Conservation (phyloP, 2,797 vertebrate genomes). For the Phylloscopus collybita region DNA sequence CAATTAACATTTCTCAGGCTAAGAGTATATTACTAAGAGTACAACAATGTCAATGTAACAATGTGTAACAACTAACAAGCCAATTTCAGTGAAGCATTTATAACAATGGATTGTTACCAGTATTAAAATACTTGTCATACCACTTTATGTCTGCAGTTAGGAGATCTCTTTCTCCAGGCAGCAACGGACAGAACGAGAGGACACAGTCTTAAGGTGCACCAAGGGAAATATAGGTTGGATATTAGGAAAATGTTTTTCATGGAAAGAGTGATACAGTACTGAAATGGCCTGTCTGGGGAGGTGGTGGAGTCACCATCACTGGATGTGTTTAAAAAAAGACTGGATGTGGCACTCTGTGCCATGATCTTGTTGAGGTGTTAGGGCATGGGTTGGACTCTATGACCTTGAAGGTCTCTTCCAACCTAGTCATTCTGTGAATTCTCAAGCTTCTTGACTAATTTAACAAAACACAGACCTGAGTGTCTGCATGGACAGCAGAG, state of each 20-base stretch:
- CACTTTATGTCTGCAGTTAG: not conserved
- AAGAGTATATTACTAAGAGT: not conserved
- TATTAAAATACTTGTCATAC: conserved; percentile 37
- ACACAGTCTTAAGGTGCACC: too few relatives aligned
- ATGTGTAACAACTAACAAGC: not conserved
- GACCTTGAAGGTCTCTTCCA: too few relatives aligned
- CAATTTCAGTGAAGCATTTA: not conserved
- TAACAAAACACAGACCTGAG: conserved; percentile 11
- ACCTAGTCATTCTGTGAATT: not conserved
- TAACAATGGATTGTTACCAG: not conserved
- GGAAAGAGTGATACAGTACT: too few relatives aligned
- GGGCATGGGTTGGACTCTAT: too few relatives aligned
- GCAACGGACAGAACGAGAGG: too few relatives aligned
- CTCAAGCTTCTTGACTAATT: not conserved
- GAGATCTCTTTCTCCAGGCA: not conserved
- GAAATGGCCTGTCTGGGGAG: too few relatives aligned
- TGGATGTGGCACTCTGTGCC: too few relatives aligned
- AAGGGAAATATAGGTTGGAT: too few relatives aligned
- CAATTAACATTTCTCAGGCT: not conserved
- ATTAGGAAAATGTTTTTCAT: too few relatives aligned
- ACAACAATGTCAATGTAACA: not conserved
- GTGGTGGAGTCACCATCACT: too few relatives aligned
- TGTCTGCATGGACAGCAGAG: not conserved
- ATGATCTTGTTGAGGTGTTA: too few relatives aligned
- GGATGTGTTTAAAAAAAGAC: too few relatives aligned